Evolutionary conservation across 2,113 vertebrate genomes (phyloP), one percentile per base, ranked within the genome.

Genomic region (Oryzias javanicus): DNA sequence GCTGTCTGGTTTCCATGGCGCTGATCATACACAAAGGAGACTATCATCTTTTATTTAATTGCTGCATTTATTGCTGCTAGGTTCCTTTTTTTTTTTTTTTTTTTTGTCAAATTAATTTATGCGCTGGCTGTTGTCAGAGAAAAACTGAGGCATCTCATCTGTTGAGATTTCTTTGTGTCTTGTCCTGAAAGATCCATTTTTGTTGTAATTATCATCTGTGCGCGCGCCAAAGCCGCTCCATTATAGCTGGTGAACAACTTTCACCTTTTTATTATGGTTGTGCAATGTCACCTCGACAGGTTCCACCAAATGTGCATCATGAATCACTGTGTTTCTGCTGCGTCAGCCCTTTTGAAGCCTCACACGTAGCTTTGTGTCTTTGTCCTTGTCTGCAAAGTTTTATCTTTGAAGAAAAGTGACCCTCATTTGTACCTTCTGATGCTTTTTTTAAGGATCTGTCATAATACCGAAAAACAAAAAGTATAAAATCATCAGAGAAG

Each of bases 1-100:
- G 64, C 63, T 66, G 49, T 44, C 20, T 55, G 12, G 76, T 85
- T 86, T 59, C 80, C 17, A 79, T 76, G 71, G 61, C 8, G 16
- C 64, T 56, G 61, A 61, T 61, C 24, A 46, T 53, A 80, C 64
- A 64, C 52, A 81, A 47, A 56, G 67, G 79, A 52, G 63, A 65
- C 53, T 64, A 24, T 50, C 50, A 55, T 49, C 49, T 47, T 72
- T 19, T 8, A 2, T 55, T 60, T 67, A 56, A 65, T 77, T 73
- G 60, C 55, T 46, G 53, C 70, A 55, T 70, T 79, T 72, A 64
- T 55, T 51, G 48, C 65, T 53, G 47, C 65, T 47, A 10, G 35
- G 10, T 35, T 29, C 27, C 6, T 29, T 10, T 35, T 35, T 12
- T 35, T 35, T 35, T 19, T 49, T 78, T 82, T 72, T 50, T 42